phyloP scores from a whole-genome alignment of 2,113 vertebrate species.

The Pluvialis apricaria region DNA sequence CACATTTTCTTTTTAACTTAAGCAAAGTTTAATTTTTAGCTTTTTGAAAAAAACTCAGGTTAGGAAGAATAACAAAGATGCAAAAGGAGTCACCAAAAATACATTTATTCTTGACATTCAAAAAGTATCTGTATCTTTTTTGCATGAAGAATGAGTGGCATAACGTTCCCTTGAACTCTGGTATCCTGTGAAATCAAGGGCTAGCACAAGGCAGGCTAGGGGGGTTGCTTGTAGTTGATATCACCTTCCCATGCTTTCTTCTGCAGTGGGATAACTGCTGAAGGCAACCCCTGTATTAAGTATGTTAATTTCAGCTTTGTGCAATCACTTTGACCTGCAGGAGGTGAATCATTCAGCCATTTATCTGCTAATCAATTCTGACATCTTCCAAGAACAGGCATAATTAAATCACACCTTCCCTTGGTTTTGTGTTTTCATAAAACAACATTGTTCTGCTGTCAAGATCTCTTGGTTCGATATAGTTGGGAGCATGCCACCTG shows the following conservation, averaged over 20 bases:
- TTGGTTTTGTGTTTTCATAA: constrained; percentile 68
- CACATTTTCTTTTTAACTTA: not conserved
- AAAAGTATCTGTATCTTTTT: not conserved
- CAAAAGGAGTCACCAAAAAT: not conserved
- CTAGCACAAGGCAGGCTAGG: not conserved
- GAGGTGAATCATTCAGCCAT: constrained; percentile 68
- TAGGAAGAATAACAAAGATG: not conserved
- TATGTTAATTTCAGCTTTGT: constrained; percentile 58
- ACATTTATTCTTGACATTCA: not conserved
- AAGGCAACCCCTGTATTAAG: constrained; percentile 38
- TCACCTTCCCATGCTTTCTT: not conserved
- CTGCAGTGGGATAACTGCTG: constrained; percentile 44
- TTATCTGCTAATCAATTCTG: constrained; percentile 69
- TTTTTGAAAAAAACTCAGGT: not conserved
- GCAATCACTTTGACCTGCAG: constrained; percentile 66
- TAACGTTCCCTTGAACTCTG: not conserved
- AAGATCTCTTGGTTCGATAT: constrained; percentile 18
- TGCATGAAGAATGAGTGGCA: not conserved
- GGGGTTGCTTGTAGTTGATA: not conserved
- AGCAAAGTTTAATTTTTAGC: not conserved
- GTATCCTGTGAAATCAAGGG: not conserved
- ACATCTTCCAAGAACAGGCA: constrained; percentile 61
- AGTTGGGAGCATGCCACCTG: constrained; percentile 35
- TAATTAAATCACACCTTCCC: constrained; percentile 70
- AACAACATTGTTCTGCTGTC: constrained; percentile 62